phyloP scores from a whole-genome alignment of 2,113 vertebrate species.

The Castor canadensis region DNA sequence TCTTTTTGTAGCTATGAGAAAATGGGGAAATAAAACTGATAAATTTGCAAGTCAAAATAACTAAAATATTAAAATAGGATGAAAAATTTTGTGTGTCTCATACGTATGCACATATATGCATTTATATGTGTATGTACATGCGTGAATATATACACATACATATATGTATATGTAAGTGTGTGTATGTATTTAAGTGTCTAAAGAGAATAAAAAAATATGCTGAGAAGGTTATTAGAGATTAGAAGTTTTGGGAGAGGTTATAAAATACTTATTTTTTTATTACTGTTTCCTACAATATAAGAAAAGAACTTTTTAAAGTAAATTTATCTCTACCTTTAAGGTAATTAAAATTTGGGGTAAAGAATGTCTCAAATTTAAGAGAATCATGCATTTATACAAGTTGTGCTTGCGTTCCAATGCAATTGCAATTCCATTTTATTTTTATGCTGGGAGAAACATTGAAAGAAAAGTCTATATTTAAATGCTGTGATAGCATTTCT shows the following conservation, averaged over 20 bases:
- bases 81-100: neutral
- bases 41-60: constrained; percentile 7
- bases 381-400: constrained; percentile 17
- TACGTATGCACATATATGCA: neutral
- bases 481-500: constrained; percentile 47
- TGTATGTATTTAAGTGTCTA: neutral
- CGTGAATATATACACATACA: accelerated
- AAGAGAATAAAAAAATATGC: neutral
- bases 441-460: constrained; percentile 26
- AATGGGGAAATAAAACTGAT: neutral
- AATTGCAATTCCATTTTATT: constrained; percentile 33
- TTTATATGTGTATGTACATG: no score
- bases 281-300: neutral
- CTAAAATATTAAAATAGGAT: neutral
- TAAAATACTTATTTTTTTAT: neutral
- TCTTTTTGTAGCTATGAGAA: neutral
- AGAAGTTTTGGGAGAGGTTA: neutral
- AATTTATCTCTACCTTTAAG: neutral
- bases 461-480: constrained; percentile 38
- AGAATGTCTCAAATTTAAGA: neutral
- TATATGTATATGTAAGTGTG: neutral
- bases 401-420: neutral
- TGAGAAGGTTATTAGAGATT: neutral
- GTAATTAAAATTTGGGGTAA: constrained; percentile 40
- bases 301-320: neutral